These are phyloP conservation scores for Rattus norvegicus DNA, from an alignment of 2,113 vertebrate genomes.

Conservation along the genomic window GRCr8 NC_086030.1:33353001-33353500, in stretches of 20 bases:
- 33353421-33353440: too few species aligned
- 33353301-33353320: not conserved
- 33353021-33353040: too few species aligned
- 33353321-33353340: too few species aligned
- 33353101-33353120: too few species aligned
- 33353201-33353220: not conserved
- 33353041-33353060: too few species aligned
- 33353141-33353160: not conserved
- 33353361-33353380: not conserved
- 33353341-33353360: accelerated
- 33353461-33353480: not conserved
- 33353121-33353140: not conserved
- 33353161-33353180: not conserved
- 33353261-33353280: not conserved
- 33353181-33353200: not conserved
- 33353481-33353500: not conserved
- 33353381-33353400: not conserved
- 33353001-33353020: too few species aligned
- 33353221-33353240: not conserved
- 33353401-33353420: not conserved
- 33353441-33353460: not conserved
- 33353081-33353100: too few species aligned
- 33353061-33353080: too few species aligned
- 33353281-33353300: not conserved
- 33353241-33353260: not conserved